Evolutionary conservation across 2,113 vertebrate genomes (phyloP).

Genomic region (Salvator merianae): DNA sequence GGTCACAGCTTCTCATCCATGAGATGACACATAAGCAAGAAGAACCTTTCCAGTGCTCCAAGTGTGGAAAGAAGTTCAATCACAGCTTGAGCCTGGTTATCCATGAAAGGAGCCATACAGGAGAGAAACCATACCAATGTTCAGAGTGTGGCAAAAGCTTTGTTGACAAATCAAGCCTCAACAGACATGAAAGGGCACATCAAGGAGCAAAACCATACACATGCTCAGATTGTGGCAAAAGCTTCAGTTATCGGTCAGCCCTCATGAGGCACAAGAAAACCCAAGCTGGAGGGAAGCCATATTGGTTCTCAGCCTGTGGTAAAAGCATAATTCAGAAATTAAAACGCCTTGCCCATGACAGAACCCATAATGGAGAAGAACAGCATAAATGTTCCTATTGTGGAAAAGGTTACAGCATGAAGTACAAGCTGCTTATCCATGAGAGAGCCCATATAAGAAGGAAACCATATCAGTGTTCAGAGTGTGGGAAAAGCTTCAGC

Average conservation of each 20-base stretch:
- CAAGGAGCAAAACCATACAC: constrained; percentile 55
- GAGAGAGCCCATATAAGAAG: constrained; percentile 68
- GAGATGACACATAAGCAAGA: neutral
- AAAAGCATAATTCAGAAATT: constrained; percentile 55
- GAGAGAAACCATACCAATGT: neutral
- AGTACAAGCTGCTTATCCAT: constrained; percentile 67
- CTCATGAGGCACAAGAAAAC: constrained; percentile 56
- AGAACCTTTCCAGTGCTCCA: neutral
- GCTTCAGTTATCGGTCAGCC: constrained; percentile 49
- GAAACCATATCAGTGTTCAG: constrained; percentile 59
- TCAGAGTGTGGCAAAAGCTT: neutral
- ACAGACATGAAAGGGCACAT: constrained; percentile 53
- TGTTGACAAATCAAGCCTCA: constrained; percentile 6
- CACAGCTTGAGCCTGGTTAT: constrained; percentile 3
- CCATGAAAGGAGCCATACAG: neutral
- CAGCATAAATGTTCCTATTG: neutral
- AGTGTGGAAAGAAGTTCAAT: neutral
- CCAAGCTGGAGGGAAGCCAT: constrained; percentile 50
- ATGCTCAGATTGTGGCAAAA: constrained; percentile 42
- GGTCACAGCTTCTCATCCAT: constrained; percentile 37
- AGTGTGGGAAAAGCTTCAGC: constrained; percentile 69
- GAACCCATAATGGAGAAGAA: constrained; percentile 39
- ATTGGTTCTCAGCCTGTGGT: constrained; percentile 47
- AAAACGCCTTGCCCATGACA: constrained; percentile 43
- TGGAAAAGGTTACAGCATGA: constrained; percentile 60